These are phyloP conservation scores for Acyrthosiphon pisum DNA, from an alignment of 1,140 invertebrate species.

Conservation along the genomic window DNA sequence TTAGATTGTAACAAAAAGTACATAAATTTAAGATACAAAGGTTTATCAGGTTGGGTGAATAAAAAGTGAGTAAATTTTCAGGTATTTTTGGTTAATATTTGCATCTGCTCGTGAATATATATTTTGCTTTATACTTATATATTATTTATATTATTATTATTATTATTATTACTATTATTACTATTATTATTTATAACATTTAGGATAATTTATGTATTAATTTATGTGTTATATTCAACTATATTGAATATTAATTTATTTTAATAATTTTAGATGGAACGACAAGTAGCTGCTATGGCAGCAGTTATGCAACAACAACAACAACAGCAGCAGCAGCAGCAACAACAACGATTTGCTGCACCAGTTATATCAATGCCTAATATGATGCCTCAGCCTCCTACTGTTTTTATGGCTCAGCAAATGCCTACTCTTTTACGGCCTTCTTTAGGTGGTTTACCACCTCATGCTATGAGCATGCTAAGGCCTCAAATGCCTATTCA, in stretches of 20 bases:
- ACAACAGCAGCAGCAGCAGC: slow-evolving; percentile 45
- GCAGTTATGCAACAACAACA: slow-evolving; percentile 54
- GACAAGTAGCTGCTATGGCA: slow-evolving; percentile 56
- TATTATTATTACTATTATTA: neutral
- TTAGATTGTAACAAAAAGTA: slow-evolving; percentile 43
- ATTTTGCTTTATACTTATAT: slow-evolving; percentile 33
- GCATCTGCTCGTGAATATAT: slow-evolving; percentile 44
- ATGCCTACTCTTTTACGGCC: slow-evolving; percentile 53
- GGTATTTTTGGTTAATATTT: slow-evolving; percentile 52
- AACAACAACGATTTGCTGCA: slow-evolving; percentile 40
- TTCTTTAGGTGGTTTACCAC: slow-evolving; percentile 46
- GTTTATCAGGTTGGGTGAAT: slow-evolving; percentile 16
- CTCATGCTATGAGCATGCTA: slow-evolving; percentile 53
- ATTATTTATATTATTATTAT: slow-evolving; percentile 23
- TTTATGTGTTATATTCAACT: neutral
- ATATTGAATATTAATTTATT: slow-evolving; percentile 7
- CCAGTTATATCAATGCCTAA: slow-evolving; percentile 54
- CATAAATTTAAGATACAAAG: slow-evolving; percentile 23
- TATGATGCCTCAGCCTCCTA: slow-evolving; percentile 52
- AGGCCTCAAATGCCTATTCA: slow-evolving; percentile 54
- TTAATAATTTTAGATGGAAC: slow-evolving; percentile 49
- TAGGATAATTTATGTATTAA: neutral
- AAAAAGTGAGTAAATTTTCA: slow-evolving; percentile 52
- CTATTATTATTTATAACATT: neutral
- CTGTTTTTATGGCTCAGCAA: slow-evolving; percentile 55